Base-by-base conservation (phyloP, 2,888 invertebrate genomes). In the Drosophila mimica region DNA sequence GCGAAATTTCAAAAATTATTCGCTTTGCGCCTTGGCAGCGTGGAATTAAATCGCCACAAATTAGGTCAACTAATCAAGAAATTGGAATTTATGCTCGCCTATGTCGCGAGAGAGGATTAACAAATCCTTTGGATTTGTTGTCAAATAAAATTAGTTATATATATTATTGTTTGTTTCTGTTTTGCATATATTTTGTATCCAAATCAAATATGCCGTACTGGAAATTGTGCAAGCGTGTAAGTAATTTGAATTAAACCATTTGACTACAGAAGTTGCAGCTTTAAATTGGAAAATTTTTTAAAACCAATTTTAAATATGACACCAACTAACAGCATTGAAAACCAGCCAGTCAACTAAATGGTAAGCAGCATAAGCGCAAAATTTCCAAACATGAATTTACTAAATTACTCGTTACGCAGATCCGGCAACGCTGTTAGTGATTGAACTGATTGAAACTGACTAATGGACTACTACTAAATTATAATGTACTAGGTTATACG, bases 61-160 rank as follows among this genome's bases (percentile, higher is more conserved):
- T 85, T 96, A 9, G 94, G 94, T 77, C 93, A 94, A 67, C 93
- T 94, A 77, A 89, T 95, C 0, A 96, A 95, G 88, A 97, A 96
- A 93, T 88, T 97, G 2, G 96, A 96, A 89, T 97, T 95, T 93
- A 95, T 96, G 92, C 92, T 97, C 70, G 95, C 96, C 0, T 97
- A 89, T 72, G 90, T 84, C 9, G 30, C 51, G 11, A 68, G 76
- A 36, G 85, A 85, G 11, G 57, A 83, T 25, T 46, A 46, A 46
- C 8, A 25, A 46, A 34, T 40, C 25, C 59, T 59, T 17, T 83
- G 74, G 87, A 30, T 60, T 69, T 36, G 15, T 28, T 46, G 69
- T 59, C 76, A 83, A 63, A 67, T 69, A 60, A 72, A 69, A 38
- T 43, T 60, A 38, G 25, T 31, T 28, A 15, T 36, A 25, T 8